Conservation (phyloP, 2,113 vertebrate genomes). For the Martes martes region DNA sequence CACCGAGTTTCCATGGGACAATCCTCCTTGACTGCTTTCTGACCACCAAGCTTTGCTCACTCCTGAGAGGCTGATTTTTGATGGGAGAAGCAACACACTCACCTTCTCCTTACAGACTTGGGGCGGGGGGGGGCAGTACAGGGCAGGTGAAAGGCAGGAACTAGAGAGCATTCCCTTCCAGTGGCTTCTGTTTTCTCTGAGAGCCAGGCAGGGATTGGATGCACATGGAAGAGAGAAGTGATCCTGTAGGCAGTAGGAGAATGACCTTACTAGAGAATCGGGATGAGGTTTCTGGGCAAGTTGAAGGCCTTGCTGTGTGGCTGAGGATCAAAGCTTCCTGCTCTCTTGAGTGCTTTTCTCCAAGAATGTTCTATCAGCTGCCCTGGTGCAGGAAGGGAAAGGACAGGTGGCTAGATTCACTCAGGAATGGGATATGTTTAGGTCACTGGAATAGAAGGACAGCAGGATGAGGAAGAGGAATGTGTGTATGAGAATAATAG, state of each 20-base stretch:
- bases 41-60: not conserved
- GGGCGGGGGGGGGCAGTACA: not conserved
- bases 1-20: not conserved
- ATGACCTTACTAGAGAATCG: not conserved
- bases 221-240: not conserved
- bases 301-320: not conserved
- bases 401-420: not conserved
- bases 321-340: not conserved
- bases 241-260: too few species aligned
- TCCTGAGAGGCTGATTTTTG: not conserved
- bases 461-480: not conserved
- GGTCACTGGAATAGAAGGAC: not conserved
- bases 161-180: not conserved
- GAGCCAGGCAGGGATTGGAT: not conserved
- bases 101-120: not conserved
- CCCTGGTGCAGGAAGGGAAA: not conserved
- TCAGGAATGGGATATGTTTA: not conserved
- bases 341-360: not conserved
- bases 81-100: not conserved
- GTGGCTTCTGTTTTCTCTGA: not conserved
- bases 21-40: not conserved
- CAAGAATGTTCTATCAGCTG: not conserved
- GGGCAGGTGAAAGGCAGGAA: not conserved
- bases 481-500: not conserved
- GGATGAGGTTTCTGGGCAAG: not conserved